Conservation (phyloP, 2,888 invertebrate genomes). For the Magallana nippona region DNA sequence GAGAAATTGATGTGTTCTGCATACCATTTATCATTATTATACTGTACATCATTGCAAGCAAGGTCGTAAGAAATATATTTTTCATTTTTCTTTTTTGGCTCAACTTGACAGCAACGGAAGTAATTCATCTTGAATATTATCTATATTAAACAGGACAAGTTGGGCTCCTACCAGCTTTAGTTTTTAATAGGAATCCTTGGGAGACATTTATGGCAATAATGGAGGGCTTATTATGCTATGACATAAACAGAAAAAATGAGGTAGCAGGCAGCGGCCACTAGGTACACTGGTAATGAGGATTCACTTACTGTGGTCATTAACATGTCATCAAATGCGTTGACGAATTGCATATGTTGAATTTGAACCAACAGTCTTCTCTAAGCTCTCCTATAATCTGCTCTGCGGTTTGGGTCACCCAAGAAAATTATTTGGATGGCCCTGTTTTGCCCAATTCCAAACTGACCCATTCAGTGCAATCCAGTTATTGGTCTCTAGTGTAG, state of each 20-base stretch:
- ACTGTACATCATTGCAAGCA: background rate
- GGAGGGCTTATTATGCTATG: background rate
- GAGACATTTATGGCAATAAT: conserved; percentile 10
- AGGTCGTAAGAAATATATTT: background rate
- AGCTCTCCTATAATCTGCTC: background rate
- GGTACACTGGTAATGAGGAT: background rate
- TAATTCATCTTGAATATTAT: background rate
- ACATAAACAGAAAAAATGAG: conserved; percentile 16
- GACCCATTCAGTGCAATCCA: background rate
- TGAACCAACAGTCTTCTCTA: background rate
- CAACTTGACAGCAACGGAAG: conserved; percentile 14
- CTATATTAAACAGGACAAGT: background rate
- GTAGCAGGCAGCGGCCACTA: background rate
- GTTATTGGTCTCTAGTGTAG: background rate
- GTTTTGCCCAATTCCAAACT: background rate
- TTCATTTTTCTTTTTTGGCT: background rate
- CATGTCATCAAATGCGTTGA: background rate
- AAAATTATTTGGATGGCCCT: no score
- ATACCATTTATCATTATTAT: no score
- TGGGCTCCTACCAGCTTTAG: background rate
- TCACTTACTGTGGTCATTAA: background rate
- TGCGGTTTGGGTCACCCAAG: background rate
- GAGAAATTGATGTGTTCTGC: no score
- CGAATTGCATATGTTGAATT: conserved; percentile 6
- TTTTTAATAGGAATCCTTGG: conserved; percentile 14